phyloP scores from a whole-genome alignment of 2,888 invertebrate species.

The Parthenolecanium corni region DNA sequence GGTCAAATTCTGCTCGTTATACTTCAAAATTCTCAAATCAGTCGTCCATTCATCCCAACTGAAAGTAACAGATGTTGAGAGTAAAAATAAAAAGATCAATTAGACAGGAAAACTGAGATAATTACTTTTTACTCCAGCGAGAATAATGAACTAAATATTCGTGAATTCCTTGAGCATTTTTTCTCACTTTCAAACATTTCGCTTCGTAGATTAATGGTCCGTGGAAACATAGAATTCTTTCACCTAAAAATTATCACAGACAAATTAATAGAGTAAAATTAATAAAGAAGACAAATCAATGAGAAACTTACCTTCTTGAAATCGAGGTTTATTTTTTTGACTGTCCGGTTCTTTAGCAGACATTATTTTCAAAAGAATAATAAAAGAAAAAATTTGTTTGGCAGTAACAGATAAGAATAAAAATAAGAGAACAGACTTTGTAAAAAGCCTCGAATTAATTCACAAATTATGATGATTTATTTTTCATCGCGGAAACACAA shows the following conservation, averaged over 20 bases:
- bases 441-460: no score
- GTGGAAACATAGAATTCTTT: slow-evolving; percentile 88
- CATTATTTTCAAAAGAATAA: neutral
- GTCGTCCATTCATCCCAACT: slow-evolving; percentile 91
- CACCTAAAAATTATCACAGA: slow-evolving; percentile 47
- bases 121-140: slow-evolving; percentile 69
- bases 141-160: slow-evolving; percentile 93
- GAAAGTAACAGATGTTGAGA: slow-evolving; percentile 34
- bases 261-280: neutral
- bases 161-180: slow-evolving; percentile 43
- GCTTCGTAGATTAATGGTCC: slow-evolving; percentile 94
- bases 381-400: neutral
- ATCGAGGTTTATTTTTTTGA: neutral
- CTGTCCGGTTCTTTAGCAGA: slow-evolving; percentile 9
- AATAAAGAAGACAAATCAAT: neutral
- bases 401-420: no score
- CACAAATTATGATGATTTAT: no score
- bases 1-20: slow-evolving; percentile 77
- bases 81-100: neutral
- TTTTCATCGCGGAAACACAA: no score
- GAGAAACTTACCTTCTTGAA: slow-evolving; percentile 10
- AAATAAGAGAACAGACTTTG: no score
- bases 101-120: neutral
- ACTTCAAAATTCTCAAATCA: slow-evolving; percentile 78
- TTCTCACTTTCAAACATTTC: slow-evolving; percentile 74